Percentiles rank a stretch among this genome's conserved stretches.
These are phyloP conservation scores for Drosophila trapezifrons DNA, from an alignment of 1,140 invertebrate species.

Conservation along the genomic window DNA sequence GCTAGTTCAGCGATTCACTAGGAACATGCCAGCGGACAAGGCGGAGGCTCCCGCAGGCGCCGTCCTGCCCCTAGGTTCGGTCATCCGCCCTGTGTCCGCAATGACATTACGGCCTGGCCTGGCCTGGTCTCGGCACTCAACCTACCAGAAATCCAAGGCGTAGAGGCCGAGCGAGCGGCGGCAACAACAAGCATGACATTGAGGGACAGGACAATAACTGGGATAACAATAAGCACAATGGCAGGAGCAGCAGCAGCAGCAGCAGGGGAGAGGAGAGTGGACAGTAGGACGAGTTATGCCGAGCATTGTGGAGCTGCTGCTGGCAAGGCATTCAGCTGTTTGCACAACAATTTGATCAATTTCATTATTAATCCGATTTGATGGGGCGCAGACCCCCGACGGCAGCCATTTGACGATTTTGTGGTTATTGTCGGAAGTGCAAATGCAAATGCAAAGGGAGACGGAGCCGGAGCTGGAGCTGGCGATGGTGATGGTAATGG, in stretches of 20 bases:
- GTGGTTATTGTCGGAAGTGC: constrained; percentile 54
- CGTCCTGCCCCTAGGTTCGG: constrained; percentile 1
- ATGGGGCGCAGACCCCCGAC: constrained; percentile 24
- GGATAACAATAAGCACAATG: constrained; percentile 48
- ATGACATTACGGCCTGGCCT: constrained; percentile 17
- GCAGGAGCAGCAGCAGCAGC: constrained; percentile 4
- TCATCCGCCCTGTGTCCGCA: constrained; percentile 26
- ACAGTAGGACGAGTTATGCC: constrained; percentile 23
- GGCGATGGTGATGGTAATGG: background rate
- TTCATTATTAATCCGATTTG: constrained; percentile 59
- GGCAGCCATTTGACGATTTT: constrained; percentile 49
- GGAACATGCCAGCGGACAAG: constrained; percentile 25
- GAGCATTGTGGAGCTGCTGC: constrained; percentile 13
- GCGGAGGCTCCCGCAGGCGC: background rate
- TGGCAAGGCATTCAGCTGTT: constrained; percentile 45
- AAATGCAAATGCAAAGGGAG: constrained; percentile 39
- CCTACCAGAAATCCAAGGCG: constrained; percentile 8
- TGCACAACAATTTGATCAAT: constrained; percentile 61
- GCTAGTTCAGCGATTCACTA: constrained; percentile 62
- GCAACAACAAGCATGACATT: constrained; percentile 33
- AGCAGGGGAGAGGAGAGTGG: constrained; percentile 2
- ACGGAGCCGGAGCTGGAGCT: background rate
- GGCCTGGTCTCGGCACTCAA: constrained; percentile 6
- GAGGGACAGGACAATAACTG: constrained; percentile 38
- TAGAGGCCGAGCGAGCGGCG: background rate